Evolutionary conservation across 1,140 invertebrate species (phyloP).

Genomic region (Leucophenga varia): DNA sequence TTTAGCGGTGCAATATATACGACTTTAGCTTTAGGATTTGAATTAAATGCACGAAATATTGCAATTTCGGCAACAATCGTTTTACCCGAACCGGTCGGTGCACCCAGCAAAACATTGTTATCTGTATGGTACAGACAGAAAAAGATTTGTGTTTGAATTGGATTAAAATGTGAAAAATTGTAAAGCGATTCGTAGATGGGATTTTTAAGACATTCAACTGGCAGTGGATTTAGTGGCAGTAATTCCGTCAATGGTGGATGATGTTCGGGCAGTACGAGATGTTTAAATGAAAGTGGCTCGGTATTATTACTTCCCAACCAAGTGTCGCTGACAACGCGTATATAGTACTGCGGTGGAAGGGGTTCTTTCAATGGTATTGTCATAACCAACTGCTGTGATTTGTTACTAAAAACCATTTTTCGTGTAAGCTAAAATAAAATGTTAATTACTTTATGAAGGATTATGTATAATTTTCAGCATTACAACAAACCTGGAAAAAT

Average conservation of each 20-base stretch:
- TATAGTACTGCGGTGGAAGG: conserved; percentile 88
- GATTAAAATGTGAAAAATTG: conserved; percentile 95
- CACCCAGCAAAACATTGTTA: conserved; percentile 91
- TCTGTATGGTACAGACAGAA: conserved; percentile 95
- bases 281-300: conserved; percentile 80
- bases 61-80: conserved; percentile 98
- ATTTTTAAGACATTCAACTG: conserved; percentile 81
- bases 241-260: conserved; percentile 94
- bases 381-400: conserved; percentile 86
- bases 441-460: background rate
- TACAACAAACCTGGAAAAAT: conserved; percentile 67
- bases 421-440: conserved; percentile 64
- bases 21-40: conserved; percentile 82
- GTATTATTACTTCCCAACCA: conserved; percentile 84
- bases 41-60: conserved; percentile 90
- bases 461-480: background rate
- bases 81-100: conserved; percentile 98
- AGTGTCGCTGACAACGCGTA: conserved; percentile 83
- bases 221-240: conserved; percentile 86
- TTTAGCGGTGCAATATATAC: conserved; percentile 99
- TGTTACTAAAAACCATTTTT: conserved; percentile 72
- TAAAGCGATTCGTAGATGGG: conserved; percentile 79
- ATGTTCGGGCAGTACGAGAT: conserved; percentile 87
- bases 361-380: conserved; percentile 95
- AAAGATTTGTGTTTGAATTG: conserved; percentile 98